Base-by-base conservation (phyloP, 2,113 vertebrate genomes). In the Calidris pugnax region DNA sequence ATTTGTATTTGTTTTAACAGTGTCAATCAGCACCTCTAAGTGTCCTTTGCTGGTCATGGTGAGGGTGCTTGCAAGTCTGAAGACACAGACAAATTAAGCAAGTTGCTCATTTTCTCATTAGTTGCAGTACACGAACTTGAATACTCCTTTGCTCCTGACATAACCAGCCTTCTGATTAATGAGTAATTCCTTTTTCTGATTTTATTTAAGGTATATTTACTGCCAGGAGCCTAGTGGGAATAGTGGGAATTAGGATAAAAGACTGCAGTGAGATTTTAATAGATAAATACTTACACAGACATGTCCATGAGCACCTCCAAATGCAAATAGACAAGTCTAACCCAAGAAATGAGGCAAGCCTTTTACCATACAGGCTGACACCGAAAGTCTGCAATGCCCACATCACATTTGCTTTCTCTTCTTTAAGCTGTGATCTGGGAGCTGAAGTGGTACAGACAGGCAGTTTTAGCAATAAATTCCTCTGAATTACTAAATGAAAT, bases 131-230 rank as follows among this genome's bases (percentile, higher is more conserved):
- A 69, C 0, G 0, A 57, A 77, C 19, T 55, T 83, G 47, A 91
- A 88, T 94, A 85, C 73, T 80, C 14, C 37, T 95, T 90, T 91
- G 26, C 41, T 89, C n/a, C 47, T 94, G 43, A 77, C 26, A 60
- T 62, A 92, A 77, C 6, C 17, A 91, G 37, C 19, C 92, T 94
- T 82, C 64, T 91, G 85, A 85, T 72, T 90, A 94, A 85, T 74
- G 63, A 93, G 50, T 45, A 75, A 82, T 78, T 89, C 56, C 17
- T 95, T 28, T 74, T 95, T 95, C 51, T 92, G 73, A 37, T 72
- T 93, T 96, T 87, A 76, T 91, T 95, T 82, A 74, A 93, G n/a
- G 33, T 67, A n/a, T 76, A 57, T 33, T 92, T 87, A 75, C 28
- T 85, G 23, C 24, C 45, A 74, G 71, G 18, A 87, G 16, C 62